Evolutionary conservation across 2,797 vertebrate genomes (phyloP).

Genomic region (Chaetodon trifasciatus): DNA sequence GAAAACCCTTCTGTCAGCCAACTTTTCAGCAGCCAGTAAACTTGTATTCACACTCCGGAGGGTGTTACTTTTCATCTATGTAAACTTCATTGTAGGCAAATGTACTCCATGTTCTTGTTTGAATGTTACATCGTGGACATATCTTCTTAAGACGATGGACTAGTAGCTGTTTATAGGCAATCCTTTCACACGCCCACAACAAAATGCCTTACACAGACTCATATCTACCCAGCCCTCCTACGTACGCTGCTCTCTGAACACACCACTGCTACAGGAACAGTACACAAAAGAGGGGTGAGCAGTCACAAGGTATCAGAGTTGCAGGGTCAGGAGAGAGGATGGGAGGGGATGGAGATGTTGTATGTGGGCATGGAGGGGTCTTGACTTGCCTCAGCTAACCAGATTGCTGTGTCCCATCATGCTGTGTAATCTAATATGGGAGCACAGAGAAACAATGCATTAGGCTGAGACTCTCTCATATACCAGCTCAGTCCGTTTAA

Average conservation of each 20-base stretch:
- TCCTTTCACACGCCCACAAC: conserved; percentile 36
- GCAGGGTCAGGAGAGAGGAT: conserved; percentile 42
- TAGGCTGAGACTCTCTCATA: conserved; percentile 54
- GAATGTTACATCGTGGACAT: background rate
- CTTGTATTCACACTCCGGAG: background rate
- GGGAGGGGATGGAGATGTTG: conserved; percentile 18
- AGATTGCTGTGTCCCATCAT: conserved; percentile 74
- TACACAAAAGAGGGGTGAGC: conserved; percentile 21
- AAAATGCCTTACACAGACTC: conserved; percentile 25
- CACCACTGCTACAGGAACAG: conserved; percentile 27
- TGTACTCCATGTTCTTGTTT: background rate
- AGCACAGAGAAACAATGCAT: conserved; percentile 70
- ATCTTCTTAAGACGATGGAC: background rate
- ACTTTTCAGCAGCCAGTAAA: conserved; percentile 3
- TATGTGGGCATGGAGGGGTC: conserved; percentile 32
- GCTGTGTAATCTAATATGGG: conserved; percentile 77
- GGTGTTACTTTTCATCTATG: background rate
- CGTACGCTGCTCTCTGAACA: conserved; percentile 17
- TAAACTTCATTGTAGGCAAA: background rate
- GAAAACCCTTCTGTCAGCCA: background rate
- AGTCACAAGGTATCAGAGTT: conserved; percentile 55
- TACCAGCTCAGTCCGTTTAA: conserved; percentile 45
- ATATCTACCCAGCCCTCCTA: conserved; percentile 30
- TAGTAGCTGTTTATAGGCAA: conserved; percentile 4
- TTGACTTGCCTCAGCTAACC: conserved; percentile 65